phyloP scores from a whole-genome alignment of 1,140 invertebrate species.

The Brachionus rubens region DNA sequence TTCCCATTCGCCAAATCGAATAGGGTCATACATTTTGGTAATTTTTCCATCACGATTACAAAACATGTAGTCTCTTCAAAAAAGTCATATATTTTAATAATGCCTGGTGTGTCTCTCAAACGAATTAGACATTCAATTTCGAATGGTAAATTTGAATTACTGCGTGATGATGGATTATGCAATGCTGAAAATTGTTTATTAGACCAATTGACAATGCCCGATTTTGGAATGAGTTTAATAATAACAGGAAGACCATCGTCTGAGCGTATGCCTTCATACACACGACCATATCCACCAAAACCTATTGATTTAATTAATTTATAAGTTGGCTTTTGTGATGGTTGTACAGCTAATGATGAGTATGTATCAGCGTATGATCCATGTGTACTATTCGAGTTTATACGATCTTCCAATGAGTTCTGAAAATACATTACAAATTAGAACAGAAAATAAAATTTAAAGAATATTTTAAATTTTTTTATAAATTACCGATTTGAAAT shows the following conservation, averaged over 20 bases:
- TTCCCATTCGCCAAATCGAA: constrained; percentile 45
- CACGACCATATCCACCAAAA: constrained; percentile 39
- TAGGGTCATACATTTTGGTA: constrained; percentile 27
- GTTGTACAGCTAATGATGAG: constrained; percentile 2
- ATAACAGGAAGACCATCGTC: constrained; percentile 36
- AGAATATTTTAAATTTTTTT: background rate
- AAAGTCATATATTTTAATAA: constrained; percentile 31
- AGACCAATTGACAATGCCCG: constrained; percentile 44
- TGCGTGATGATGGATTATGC: constrained; percentile 1
- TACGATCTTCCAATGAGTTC: constrained; percentile 31
- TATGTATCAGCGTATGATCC: constrained; percentile 40
- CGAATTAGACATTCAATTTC: constrained; percentile 44
- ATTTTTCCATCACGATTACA: constrained; percentile 45
- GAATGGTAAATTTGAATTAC: constrained; percentile 18
- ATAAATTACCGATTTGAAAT: constrained; percentile 19
- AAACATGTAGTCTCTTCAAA: constrained; percentile 40
- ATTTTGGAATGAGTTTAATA: constrained; percentile 43
- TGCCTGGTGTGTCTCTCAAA: constrained; percentile 22
- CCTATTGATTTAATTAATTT: constrained; percentile 39
- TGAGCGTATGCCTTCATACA: constrained; percentile 18
- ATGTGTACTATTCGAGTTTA: constrained; percentile 41
- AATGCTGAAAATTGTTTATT: constrained; percentile 27
- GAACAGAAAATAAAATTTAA: background rate
- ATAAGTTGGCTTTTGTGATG: constrained; percentile 12
- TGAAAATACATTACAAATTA: background rate